phyloP scores from a whole-genome alignment of 2,888 invertebrate genomes.

The Sarcophaga rosellei region DNA sequence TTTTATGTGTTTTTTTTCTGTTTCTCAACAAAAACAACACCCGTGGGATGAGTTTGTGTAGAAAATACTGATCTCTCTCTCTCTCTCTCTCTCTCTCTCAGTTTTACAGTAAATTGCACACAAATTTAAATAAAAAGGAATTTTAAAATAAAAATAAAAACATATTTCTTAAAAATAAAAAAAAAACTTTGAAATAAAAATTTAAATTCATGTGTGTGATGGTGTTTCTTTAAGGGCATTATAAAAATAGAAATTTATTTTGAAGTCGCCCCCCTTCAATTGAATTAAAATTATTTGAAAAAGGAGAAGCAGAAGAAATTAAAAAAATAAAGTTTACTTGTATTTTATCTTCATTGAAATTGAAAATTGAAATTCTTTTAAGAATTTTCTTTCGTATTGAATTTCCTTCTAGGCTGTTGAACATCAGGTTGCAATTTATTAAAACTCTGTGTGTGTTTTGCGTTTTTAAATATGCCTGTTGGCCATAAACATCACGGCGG shows the following conservation, averaged over 20 bases:
- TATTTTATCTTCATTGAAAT: constrained; percentile 24
- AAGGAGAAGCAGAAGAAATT: not conserved
- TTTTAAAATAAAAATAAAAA: not conserved
- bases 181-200: not conserved
- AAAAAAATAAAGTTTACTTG: not conserved
- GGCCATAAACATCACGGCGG: constrained; percentile 1
- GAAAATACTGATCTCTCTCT: no score
- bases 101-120: not conserved
- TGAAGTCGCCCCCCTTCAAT: not conserved
- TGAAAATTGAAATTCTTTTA: constrained; percentile 11
- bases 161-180: not conserved
- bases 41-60: no score
- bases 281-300: not conserved
- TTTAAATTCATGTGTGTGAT: constrained; percentile 31
- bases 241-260: not conserved
- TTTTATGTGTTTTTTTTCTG: not conserved
- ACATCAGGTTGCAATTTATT: not conserved
- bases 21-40: no score
- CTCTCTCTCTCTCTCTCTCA: not conserved
- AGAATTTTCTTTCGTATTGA: not conserved
- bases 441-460: constrained; percentile 28
- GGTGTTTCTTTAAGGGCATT: not conserved
- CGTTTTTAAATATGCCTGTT: constrained; percentile 7
- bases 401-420: not conserved
- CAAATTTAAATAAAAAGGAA: not conserved